phyloP scores from a whole-genome alignment of 1,140 invertebrate species.

The Neodiprion fabricii region DNA sequence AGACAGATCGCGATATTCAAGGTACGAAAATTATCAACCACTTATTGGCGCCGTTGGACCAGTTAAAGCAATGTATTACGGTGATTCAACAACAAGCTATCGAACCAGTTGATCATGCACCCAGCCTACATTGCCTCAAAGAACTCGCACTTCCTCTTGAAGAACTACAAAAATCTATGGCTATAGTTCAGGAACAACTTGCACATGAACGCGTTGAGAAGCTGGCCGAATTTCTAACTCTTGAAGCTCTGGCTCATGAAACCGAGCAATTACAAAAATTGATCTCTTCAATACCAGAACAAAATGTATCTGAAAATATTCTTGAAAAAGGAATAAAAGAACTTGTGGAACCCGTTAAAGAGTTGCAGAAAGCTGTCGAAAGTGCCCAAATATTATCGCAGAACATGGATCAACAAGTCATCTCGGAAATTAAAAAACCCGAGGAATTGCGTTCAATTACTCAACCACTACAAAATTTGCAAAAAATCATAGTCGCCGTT shows the following conservation, averaged over 20 bases:
- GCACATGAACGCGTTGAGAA: slow-evolving; percentile 60
- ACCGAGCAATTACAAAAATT: slow-evolving; percentile 33
- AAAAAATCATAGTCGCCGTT: slow-evolving; percentile 38
- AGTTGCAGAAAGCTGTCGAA: slow-evolving; percentile 56
- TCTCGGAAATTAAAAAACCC: slow-evolving; percentile 44
- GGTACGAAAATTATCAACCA: no score
- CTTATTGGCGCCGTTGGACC: no score
- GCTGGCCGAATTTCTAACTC: slow-evolving; percentile 57
- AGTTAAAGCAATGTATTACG: no score
- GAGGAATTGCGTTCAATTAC: neutral
- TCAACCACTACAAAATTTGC: slow-evolving; percentile 27
- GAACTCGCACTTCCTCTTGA: slow-evolving; percentile 46
- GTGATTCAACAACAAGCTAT: no score
- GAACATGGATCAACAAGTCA: slow-evolving; percentile 48
- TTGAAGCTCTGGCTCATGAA: slow-evolving; percentile 49
- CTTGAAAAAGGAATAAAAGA: slow-evolving; percentile 42
- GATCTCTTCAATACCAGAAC: slow-evolving; percentile 22
- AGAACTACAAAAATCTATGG: slow-evolving; percentile 52
- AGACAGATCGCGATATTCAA: no score
- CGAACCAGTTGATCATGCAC: no score
- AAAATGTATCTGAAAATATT: slow-evolving; percentile 25
- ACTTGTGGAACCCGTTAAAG: slow-evolving; percentile 51
- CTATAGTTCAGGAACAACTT: slow-evolving; percentile 56
- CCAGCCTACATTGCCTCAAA: slow-evolving; percentile 29
- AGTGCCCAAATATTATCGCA: slow-evolving; percentile 55